Base-by-base conservation (phyloP, 2,888 invertebrate species). In the Machimus atricapillus region DNA sequence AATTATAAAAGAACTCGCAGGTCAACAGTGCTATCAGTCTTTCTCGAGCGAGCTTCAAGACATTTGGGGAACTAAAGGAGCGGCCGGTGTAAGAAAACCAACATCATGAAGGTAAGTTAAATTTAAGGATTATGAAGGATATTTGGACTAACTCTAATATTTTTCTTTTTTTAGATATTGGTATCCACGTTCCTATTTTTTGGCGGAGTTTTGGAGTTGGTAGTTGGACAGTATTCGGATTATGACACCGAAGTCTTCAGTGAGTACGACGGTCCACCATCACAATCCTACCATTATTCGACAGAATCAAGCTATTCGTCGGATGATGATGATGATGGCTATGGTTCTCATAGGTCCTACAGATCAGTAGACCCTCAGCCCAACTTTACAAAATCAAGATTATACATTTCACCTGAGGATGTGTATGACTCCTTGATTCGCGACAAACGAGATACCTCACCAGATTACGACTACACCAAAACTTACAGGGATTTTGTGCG, bases 401-500 rank as follows among this genome's bases (percentile, higher is more conserved):
- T 52, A 1, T 81, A 81, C 52, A 52, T 52, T 19, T 46, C 52
- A 34, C 81, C 81, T 43, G 52, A 81, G 14, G 23, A 37, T 66
- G 83, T 56, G 8, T 23, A 37, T 8, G 34, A 52, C 9, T 23
- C 58, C 2, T n/a, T 66, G 27, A 82, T 31, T 56, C 34, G 34
- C 23, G 85, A 31, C n/a, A 82, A 52, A 16, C 73, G 66, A 16
- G 82, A 87, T n/a, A 14, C 79, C 19, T 14, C 76, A 23, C 83
- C 86, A 8, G 86, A 86, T 34, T 82, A 87, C 23, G 87, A 85
- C n/a, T 88, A 86, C 78, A 58, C 87, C 14, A 82, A 88, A 66
- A 27, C 73, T 12, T 88, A 88, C 73, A 87, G 86, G 4, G 82
- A 88, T n/a, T 88, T 88, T 66, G 83, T 88, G 2, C 27, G 46